Evolutionary conservation across 2,888 invertebrate species (phyloP).

Genomic region (Pachymerium ferrugineum): DNA sequence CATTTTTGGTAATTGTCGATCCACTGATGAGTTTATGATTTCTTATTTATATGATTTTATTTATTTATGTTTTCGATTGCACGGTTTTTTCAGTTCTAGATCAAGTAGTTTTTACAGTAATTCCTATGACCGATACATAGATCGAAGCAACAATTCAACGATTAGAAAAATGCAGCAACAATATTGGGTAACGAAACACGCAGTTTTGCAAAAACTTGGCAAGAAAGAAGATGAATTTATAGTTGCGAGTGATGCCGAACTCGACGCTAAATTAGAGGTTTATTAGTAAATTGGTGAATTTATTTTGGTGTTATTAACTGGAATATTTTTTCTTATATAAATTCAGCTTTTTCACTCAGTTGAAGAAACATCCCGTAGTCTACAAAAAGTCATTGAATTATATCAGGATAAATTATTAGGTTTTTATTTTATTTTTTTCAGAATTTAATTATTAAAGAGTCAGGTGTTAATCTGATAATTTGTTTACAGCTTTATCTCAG

Average conservation of each 20-base stretch:
- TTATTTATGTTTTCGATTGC: neutral
- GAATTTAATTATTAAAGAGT: neutral
- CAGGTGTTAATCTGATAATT: neutral
- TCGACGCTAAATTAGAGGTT: conserved; percentile 89
- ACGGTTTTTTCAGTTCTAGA: conserved; percentile 12
- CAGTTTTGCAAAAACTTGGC: conserved; percentile 83
- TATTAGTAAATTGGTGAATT: neutral
- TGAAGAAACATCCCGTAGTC: conserved; percentile 77
- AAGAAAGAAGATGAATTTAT: conserved; percentile 97
- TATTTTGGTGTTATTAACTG: neutral
- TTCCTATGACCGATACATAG: conserved; percentile 54
- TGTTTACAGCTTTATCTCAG: conserved; percentile 69
- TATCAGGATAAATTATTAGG: conserved; percentile 89
- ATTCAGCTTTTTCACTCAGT: conserved; percentile 72
- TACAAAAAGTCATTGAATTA: conserved; percentile 82
- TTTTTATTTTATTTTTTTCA: conserved; percentile 46
- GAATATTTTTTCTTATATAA: neutral
- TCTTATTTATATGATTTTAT: neutral
- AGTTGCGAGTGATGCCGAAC: conserved; percentile 88
- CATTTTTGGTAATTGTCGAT: no score
- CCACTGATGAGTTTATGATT: no score
- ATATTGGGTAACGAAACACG: conserved; percentile 97
- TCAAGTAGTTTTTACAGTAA: conserved; percentile 43
- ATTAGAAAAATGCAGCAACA: conserved; percentile 79
- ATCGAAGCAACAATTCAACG: conserved; percentile 51